Evolutionary conservation across 2,797 vertebrate species (phyloP), one percentile per base, ranked within the genome.

Genomic region (Enteromius afrohamiltoni): DNA sequence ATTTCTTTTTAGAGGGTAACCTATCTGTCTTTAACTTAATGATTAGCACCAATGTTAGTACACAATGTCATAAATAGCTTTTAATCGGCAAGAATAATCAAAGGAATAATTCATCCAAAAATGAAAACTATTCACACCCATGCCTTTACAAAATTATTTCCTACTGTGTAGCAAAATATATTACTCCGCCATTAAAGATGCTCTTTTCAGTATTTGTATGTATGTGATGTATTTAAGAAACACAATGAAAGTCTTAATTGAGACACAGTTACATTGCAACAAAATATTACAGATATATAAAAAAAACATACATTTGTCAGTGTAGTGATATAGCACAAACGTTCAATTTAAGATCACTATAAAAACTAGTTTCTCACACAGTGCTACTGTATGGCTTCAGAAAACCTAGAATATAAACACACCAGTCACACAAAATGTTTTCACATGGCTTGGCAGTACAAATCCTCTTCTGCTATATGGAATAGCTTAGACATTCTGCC

Each of bases 391-490:
- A 71, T 71, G 49, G 31, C 49, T 75, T 75, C 29, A 55, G 9
- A 75, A 58, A 13, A 75, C 26, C 16, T 29, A 21, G 13, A 58
- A 58, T 23, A 58, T 58, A 16, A 58, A 55, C 51, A 34, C 47
- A 58, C 34, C 31, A 58, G 51, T 26, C n/a, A 58, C 23, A 17
- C 8, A 3, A 51, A 76, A 13, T 76, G 51, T 34, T 40, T 58
- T 74, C 19, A 40, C 40, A 21, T n/a, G 58, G 37, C 23, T 62
- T 29, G 23, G 58, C 58, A 64, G 9, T 11, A 62, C 3, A 62
- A 77, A 62, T 45, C 51, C 51, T 75, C 73, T 51, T n/a, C 71
- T 34, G 19, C 19, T 74, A 19, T 73, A 16, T 58, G 34, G 34
- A 58, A 58, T 40, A 76, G 51, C 21, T n/a, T 53, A 53, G 51